Conservation (phyloP, 1,140 invertebrate species). For the Amphibalanus amphitrite region DNA sequence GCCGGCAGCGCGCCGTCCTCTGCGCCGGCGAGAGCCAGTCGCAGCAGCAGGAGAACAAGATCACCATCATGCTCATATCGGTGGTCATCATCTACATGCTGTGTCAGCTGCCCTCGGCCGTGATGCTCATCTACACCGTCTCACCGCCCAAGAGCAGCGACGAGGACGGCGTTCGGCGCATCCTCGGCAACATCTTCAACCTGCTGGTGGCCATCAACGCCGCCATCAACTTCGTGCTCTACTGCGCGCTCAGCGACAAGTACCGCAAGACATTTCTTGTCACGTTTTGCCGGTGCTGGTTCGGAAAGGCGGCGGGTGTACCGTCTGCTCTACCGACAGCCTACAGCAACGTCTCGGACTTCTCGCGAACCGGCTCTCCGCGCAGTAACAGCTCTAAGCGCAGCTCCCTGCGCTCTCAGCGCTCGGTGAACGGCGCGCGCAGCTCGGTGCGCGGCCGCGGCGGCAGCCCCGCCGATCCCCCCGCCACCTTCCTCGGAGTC, state of each 20-base stretch:
- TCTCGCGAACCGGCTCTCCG: background rate
- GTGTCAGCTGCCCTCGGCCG: conserved; percentile 49
- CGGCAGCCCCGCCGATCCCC: background rate
- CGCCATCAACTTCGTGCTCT: conserved; percentile 53
- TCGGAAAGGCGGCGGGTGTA: conserved; percentile 13
- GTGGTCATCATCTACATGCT: conserved; percentile 54
- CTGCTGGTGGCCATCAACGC: conserved; percentile 50
- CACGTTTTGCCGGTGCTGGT: conserved; percentile 37
- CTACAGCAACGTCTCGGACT: conserved; percentile 12
- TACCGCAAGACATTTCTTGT: conserved; percentile 50
- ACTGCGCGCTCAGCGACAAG: conserved; percentile 54
- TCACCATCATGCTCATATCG: conserved; percentile 53
- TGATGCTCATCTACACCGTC: conserved; percentile 32
- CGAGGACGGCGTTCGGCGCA: conserved; percentile 27
- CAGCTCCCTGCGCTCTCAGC: background rate
- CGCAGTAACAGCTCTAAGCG: background rate
- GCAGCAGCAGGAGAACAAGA: conserved; percentile 44
- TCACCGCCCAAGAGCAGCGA: conserved; percentile 16
- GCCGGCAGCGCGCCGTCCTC: conserved; percentile 33
- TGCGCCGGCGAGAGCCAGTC: conserved; percentile 22
- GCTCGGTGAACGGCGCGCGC: background rate
- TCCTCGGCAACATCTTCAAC: conserved; percentile 52
- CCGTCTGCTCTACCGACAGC: conserved; percentile 17
- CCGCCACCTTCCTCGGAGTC: background rate
- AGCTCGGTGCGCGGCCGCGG: background rate